These are phyloP conservation scores for Lepidurus packardi DNA, from an alignment of 1,140 invertebrate species.

Conservation along the genomic window DNA sequence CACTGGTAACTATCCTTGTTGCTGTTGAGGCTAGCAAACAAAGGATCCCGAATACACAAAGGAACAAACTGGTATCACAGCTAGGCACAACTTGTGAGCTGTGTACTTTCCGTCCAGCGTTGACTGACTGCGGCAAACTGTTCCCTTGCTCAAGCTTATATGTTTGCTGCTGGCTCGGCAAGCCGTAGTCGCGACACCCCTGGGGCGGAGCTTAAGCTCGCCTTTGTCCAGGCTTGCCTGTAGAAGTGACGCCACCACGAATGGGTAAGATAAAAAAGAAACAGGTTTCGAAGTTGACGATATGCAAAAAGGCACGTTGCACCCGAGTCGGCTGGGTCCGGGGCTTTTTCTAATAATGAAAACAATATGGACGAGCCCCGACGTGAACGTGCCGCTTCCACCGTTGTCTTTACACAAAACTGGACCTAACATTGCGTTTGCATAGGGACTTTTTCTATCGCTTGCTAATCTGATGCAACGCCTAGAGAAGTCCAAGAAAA, in stretches of 20 bases:
- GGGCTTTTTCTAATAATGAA: no score
- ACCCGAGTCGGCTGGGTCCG: neutral
- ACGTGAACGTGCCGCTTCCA: neutral
- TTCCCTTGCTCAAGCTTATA: neutral
- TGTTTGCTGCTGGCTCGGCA: neutral
- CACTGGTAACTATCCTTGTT: neutral
- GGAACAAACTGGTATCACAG: neutral
- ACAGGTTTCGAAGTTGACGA: neutral
- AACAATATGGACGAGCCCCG: neutral
- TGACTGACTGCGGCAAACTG: neutral
- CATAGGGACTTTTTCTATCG: neutral
- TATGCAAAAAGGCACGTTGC: constrained; percentile 3
- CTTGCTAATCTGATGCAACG: neutral
- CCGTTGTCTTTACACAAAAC: neutral
- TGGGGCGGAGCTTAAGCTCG: neutral
- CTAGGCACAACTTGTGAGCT: neutral
- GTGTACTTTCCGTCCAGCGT: neutral
- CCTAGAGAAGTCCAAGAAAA: neutral
- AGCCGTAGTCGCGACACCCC: neutral
- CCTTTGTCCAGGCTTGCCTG: constrained; percentile 1
- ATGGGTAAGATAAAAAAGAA: neutral
- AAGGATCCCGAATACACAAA: neutral
- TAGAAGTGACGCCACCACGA: neutral
- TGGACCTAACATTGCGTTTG: neutral
- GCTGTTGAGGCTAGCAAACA: neutral